phyloP scores from a whole-genome alignment of 2,888 invertebrate species.

The Oscheius onirici region DNA sequence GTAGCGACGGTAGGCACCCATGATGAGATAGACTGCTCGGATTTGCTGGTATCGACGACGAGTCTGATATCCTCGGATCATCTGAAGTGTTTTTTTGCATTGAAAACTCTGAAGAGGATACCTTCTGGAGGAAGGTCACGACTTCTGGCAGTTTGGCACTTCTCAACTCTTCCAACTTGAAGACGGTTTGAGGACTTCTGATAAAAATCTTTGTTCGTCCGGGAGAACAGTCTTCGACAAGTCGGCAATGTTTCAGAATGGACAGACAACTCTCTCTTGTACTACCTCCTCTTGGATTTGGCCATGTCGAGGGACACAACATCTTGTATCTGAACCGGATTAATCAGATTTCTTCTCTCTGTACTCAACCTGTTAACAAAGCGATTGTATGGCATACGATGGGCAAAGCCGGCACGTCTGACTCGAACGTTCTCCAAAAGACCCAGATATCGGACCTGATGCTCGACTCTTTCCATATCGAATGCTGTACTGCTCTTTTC shows the following conservation, averaged over 20 bases:
- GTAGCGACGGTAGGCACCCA: constrained; percentile 83
- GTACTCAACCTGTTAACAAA: constrained; percentile 82
- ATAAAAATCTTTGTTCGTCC: constrained; percentile 90
- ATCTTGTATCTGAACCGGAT: constrained; percentile 85
- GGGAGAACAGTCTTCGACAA: constrained; percentile 86
- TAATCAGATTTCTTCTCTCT: too few relatives aligned
- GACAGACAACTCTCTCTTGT: constrained; percentile 36
- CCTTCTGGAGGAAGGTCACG: constrained; percentile 91
- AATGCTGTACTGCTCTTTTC: constrained; percentile 87
- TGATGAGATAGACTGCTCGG: constrained; percentile 85
- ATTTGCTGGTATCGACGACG: constrained; percentile 84
- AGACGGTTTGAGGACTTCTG: constrained; percentile 88
- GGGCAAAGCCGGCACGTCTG: constrained; percentile 94
- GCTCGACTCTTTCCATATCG: constrained; percentile 81
- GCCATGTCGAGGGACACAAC: constrained; percentile 95
- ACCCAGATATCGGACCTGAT: constrained; percentile 82
- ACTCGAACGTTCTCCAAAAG: constrained; percentile 94
- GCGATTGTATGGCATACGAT: constrained; percentile 89
- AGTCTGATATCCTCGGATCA: constrained; percentile 85
- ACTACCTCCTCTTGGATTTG: constrained; percentile 85
- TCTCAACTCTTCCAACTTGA: constrained; percentile 86
- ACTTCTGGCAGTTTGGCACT: constrained; percentile 89
- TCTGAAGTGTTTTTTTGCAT: constrained; percentile 65
- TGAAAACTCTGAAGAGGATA: constrained; percentile 73
- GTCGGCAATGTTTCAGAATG: constrained; percentile 83